Conservation (phyloP, 2,888 invertebrate species). For the Ormyrus thymus region DNA sequence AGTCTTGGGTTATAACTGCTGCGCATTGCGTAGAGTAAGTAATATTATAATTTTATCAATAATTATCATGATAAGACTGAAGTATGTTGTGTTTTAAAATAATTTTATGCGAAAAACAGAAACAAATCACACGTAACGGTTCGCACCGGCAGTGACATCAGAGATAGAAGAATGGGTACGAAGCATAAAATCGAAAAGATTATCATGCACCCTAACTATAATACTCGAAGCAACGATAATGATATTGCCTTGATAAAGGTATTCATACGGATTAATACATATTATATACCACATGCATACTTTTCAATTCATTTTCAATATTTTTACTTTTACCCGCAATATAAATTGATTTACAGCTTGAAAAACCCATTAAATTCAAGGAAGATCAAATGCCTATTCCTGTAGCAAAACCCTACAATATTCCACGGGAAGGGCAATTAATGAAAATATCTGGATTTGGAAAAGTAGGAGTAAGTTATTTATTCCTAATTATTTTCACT, state of each 20-base stretch:
- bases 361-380: not conserved
- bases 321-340: too few species aligned
- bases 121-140: too few species aligned
- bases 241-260: conserved; percentile 37
- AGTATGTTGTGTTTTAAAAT: too few species aligned
- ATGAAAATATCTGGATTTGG: not conserved
- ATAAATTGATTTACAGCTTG: not conserved
- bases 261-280: too few species aligned
- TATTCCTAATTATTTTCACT: too few species aligned
- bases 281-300: too few species aligned
- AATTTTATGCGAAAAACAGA: too few species aligned
- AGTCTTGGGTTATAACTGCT: conserved; percentile 13
- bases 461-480: conserved; percentile 11
- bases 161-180: not conserved
- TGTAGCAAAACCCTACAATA: not conserved
- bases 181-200: not conserved
- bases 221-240: not conserved
- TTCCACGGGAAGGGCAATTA: not conserved
- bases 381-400: not conserved
- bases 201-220: conserved; percentile 10
- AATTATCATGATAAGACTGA: too few species aligned
- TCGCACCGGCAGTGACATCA: too few species aligned
- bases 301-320: too few species aligned
- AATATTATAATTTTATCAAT: too few species aligned
- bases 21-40: conserved; percentile 36